Conservation (phyloP, 1,140 invertebrate genomes). For the Zaprionus ornatus region DNA sequence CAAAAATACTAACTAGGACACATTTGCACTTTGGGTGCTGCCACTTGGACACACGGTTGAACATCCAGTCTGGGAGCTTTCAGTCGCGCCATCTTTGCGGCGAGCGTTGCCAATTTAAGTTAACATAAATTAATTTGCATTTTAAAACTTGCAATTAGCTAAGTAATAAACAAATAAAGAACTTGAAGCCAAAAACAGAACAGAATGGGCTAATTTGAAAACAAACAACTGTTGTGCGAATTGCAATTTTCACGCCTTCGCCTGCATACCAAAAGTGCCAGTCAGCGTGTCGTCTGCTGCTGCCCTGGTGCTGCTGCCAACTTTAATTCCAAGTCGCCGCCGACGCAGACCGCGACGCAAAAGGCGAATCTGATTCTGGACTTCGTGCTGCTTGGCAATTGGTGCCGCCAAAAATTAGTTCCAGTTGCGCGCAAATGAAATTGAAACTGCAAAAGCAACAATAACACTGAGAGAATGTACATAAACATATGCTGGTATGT, state of each 20-base stretch:
- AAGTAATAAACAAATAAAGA: constrained; percentile 7
- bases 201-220: constrained; percentile 30
- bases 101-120: neutral
- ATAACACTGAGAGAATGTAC: neutral
- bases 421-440: constrained; percentile 53
- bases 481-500: neutral
- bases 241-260: constrained; percentile 57
- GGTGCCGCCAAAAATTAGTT: constrained; percentile 53
- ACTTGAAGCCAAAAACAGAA: constrained; percentile 1
- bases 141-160: neutral
- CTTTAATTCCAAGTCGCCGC: neutral
- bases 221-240: constrained; percentile 51
- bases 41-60: neutral
- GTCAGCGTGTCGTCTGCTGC: constrained; percentile 49
- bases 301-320: neutral
- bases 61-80: neutral
- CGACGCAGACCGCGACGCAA: neutral
- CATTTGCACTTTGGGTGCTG: neutral
- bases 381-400: constrained; percentile 25
- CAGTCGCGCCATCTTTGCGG: neutral
- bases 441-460: constrained; percentile 32
- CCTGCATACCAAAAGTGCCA: constrained; percentile 42
- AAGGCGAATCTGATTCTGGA: constrained; percentile 6
- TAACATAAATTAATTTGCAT: neutral
- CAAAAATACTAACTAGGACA: neutral